Percentiles rank a stretch among this genome's conserved stretches.
phyloP scores from a whole-genome alignment of 2,113 vertebrate species.

The Rousettus leschenaultii region DNA sequence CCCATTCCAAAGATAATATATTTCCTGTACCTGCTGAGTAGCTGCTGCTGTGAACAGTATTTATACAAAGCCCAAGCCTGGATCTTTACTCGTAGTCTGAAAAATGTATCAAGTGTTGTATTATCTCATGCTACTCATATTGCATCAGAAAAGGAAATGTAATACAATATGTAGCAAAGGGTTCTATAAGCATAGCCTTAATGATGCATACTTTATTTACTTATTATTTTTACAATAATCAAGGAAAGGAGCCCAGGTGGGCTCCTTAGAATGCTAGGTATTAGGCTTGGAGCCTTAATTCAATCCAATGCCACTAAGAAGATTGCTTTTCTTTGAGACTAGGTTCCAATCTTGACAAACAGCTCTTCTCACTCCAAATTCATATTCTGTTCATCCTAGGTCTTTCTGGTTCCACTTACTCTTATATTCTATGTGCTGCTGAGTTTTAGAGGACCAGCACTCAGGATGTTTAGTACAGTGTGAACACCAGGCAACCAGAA shows the following conservation, averaged over 20 bases:
- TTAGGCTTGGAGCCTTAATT: neutral
- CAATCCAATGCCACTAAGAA: neutral
- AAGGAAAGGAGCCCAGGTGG: neutral
- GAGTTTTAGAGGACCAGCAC: neutral
- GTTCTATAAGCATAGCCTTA: neutral
- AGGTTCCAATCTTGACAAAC: neutral
- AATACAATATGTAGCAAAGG: neutral
- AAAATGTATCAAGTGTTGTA: neutral
- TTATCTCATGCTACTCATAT: neutral
- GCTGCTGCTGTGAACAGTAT: neutral
- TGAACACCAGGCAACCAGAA: neutral
- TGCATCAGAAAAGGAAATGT: neutral
- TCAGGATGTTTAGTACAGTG: neutral
- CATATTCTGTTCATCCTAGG: neutral
- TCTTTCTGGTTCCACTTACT: neutral
- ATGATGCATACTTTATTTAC: neutral
- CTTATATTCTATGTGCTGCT: neutral
- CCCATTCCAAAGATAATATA: neutral
- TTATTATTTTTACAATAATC: neutral
- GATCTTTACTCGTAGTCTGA: neutral
- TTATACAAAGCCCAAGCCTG: neutral
- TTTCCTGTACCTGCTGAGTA: neutral
- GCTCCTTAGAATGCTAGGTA: neutral
- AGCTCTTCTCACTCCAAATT: neutral
- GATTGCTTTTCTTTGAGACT: neutral